phyloP scores from a whole-genome alignment of 2,797 vertebrate species.

The Halcyon smyrnensis region DNA sequence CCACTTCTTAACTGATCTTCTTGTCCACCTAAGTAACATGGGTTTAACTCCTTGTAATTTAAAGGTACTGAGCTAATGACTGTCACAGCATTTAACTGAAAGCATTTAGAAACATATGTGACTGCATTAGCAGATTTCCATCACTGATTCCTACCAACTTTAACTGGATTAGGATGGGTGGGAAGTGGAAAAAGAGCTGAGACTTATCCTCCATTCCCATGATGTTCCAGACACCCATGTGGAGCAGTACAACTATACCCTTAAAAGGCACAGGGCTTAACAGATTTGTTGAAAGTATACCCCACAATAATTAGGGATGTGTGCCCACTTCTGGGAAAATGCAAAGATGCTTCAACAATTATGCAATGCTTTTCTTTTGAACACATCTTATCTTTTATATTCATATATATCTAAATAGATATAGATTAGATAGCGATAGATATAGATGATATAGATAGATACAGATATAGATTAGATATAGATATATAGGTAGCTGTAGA shows the following conservation, averaged over 20 bases:
- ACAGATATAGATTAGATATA: not conserved
- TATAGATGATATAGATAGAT: not conserved
- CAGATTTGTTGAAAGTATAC: not conserved
- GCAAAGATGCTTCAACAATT: not conserved
- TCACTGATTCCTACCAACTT: not conserved
- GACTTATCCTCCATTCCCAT: not conserved
- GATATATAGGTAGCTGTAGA: not conserved
- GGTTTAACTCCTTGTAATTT: not conserved
- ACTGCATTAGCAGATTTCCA: not conserved
- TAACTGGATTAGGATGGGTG: not conserved
- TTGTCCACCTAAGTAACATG: not conserved
- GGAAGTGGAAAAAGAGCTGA: not conserved
- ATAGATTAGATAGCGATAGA: not conserved
- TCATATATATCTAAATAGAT: not conserved
- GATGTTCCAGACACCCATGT: not conserved
- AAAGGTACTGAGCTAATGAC: not conserved
- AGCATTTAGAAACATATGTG: not conserved
- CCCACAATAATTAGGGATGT: not conserved
- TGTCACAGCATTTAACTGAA: not conserved
- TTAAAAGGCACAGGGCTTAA: not conserved
- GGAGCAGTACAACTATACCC: not conserved
- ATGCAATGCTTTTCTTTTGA: not conserved
- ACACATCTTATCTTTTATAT: not conserved
- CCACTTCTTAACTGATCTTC: not conserved
- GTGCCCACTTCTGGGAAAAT: not conserved